Conservation (phyloP, 2,797 vertebrate genomes). For the Bufotes viridis region DNA sequence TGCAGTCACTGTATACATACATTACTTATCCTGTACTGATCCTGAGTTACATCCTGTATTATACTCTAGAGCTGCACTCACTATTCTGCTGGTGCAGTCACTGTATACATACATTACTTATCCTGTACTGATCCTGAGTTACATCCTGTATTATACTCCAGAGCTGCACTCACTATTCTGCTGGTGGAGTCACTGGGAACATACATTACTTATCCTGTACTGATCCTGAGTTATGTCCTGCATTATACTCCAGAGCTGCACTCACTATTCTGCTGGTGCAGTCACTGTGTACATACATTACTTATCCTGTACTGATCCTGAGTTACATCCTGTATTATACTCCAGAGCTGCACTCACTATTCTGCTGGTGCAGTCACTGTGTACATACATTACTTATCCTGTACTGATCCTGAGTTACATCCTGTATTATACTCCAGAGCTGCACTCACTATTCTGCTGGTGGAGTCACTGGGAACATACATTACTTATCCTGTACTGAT, state of each 20-base stretch:
- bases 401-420: neutral
- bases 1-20: no score
- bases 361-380: neutral
- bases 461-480: neutral
- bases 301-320: neutral
- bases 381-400: neutral
- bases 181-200: neutral
- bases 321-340: neutral
- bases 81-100: neutral
- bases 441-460: neutral
- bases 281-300: neutral
- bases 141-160: neutral
- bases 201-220: neutral
- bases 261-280: neutral
- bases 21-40: no score
- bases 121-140: neutral
- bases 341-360: neutral
- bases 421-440: neutral
- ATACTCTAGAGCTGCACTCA: neutral
- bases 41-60: neutral
- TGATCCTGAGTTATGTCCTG: no score
- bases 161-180: conserved; percentile 4
- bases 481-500: neutral
- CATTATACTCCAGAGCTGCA: no score
- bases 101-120: conserved; percentile 1